Base-by-base conservation (phyloP, 2,888 invertebrate species). In the Hermodice carunculata region DNA sequence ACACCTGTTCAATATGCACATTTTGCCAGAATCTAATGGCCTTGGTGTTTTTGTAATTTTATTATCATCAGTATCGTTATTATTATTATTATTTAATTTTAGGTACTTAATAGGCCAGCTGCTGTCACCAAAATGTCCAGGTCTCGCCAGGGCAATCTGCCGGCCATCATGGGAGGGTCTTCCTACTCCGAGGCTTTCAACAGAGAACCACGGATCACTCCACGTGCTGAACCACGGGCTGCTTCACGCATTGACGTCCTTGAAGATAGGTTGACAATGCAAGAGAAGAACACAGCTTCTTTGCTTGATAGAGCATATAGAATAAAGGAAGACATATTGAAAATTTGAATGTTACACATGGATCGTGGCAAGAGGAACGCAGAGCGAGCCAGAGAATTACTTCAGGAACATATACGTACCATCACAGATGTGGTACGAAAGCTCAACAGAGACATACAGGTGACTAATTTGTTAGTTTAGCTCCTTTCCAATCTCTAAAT, bases 341-440 rank as follows among this genome's bases (percentile, higher is more conserved):
- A 52, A 85, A 80, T 72, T 74, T 85, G 56, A 82, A 82, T 61
- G 78, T 79, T 64, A 83, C 80, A 14, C 83, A 83, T 57, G 84
- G 84, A 3, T 81, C 84, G 2, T 84, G 84, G 84, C 81, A 84
- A 67, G 83, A 85, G 52, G 85, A 84, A 69, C n/a, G n/a, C n/a
- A n/a, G 81, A 83, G 69, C 78, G 79, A 44, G 80, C 81, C 4
- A 59, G 85, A 19, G 71, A 67, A 48, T 75, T 84, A 73, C 74
- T 85, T 22, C 83, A 84, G 70, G 85, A 85, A 61, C 85, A 85
- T 65, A 83, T 85, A 31, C 75, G 81, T 3, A 82, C 81, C n/a
- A 85, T 85, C 61, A 85, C 84, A 26, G 82, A 82, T 28, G 82
- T 84, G 3, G 84, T 85, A 19, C 80, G 81, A 61, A 76, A 80